Evolutionary conservation across 2,888 invertebrate species (phyloP).

Genomic region (Oscheius onirici): DNA sequence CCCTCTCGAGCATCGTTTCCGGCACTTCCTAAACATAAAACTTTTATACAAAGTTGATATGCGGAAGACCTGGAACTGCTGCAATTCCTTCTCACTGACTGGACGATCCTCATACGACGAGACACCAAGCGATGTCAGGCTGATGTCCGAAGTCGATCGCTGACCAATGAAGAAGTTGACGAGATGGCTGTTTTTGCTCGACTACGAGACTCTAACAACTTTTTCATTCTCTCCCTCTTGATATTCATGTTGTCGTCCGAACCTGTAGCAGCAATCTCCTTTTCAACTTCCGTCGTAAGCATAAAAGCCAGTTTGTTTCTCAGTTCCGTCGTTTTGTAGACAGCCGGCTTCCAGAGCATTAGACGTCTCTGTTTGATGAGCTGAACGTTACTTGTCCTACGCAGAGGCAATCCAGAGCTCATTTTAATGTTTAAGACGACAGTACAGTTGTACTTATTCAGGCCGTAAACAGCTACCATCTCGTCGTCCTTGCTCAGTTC

Average conservation of each 20-base stretch:
- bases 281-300: neutral
- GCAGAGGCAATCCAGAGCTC: conserved; percentile 36
- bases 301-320: neutral
- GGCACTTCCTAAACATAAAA: no score
- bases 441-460: conserved; percentile 20
- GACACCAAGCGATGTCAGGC: no score
- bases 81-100: no score
- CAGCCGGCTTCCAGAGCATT: neutral
- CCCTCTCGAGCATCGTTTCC: conserved; percentile 51
- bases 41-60: no score
- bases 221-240: no score
- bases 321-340: neutral
- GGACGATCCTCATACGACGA: no score
- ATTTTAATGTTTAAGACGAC: conserved; percentile 45
- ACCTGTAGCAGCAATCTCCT: conserved; percentile 43
- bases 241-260: no score
- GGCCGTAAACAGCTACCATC: conserved; percentile 36
- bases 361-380: neutral
- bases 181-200: no score
- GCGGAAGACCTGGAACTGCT: no score
- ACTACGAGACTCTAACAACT: no score
- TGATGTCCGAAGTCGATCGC: no score
- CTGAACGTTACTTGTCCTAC: neutral
- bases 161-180: no score
- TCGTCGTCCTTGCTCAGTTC: conserved; percentile 40